These are phyloP conservation scores for Carapus acus DNA, from an alignment of 2,797 vertebrate genomes.

Conservation along the genomic window DNA sequence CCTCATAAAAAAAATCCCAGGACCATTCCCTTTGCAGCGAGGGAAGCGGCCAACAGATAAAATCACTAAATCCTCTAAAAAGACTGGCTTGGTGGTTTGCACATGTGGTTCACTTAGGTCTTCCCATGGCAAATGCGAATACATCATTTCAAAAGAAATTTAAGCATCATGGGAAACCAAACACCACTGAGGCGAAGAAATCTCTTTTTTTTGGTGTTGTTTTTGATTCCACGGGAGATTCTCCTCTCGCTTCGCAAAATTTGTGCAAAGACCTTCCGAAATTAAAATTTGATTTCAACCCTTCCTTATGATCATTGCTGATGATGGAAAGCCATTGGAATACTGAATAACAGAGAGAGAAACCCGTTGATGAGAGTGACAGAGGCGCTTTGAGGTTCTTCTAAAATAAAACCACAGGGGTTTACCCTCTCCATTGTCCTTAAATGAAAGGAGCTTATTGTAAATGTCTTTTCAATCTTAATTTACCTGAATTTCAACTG, in stretches of 20 bases:
- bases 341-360: constrained; percentile 29
- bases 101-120: constrained; percentile 34
- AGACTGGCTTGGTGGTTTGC: constrained; percentile 54
- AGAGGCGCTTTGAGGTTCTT: not conserved
- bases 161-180: constrained; percentile 50
- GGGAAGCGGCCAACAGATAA: constrained; percentile 40
- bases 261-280: constrained; percentile 40
- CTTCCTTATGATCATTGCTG: constrained; percentile 24
- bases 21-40: constrained; percentile 32
- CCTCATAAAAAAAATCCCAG: constrained; percentile 48
- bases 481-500: no score
- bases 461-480: no score
- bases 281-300: constrained; percentile 22
- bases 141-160: constrained; percentile 44
- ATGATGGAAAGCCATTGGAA: constrained; percentile 13
- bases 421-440: no score
- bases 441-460: no score
- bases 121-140: constrained; percentile 45
- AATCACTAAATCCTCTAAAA: constrained; percentile 34
- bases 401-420: no score
- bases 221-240: constrained; percentile 45
- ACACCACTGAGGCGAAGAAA: constrained; percentile 22
- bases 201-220: constrained; percentile 25
- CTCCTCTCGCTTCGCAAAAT: constrained; percentile 15
- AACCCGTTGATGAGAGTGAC: constrained; percentile 28